A percentile compares a stretch with the other conserved stretches of the same genome.
These are phyloP conservation scores for Capra hircus DNA, from an alignment of 2,113 vertebrate genomes.

Conservation along the genomic window DNA sequence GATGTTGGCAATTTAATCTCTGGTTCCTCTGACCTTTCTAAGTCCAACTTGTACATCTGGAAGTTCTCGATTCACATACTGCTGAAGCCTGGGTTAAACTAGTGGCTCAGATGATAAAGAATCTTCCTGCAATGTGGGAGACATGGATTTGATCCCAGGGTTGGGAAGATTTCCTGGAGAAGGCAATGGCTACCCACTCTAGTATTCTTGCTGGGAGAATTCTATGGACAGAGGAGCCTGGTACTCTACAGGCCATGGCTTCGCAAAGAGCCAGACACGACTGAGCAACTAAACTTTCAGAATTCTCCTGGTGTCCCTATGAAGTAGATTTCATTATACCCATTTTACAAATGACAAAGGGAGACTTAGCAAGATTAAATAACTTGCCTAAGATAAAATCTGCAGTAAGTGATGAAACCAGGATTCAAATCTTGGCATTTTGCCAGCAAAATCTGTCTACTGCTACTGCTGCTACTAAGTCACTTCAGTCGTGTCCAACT, in stretches of 20 bases:
- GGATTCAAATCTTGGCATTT: neutral
- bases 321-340: neutral
- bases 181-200: neutral
- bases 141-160: neutral
- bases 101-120: neutral
- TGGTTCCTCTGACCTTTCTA: neutral
- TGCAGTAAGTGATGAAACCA: neutral
- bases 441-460: neutral
- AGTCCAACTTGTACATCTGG: neutral
- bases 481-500: accelerated
- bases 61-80: neutral
- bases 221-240: neutral
- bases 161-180: neutral
- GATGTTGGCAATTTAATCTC: neutral
- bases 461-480: too few species aligned
- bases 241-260: neutral
- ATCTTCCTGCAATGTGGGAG: neutral
- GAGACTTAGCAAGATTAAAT: neutral
- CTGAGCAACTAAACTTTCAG: neutral
- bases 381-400: neutral
- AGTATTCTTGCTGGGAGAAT: neutral
- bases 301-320: neutral
- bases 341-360: neutral
- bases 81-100: neutral
- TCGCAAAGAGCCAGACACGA: neutral